Evolutionary conservation across 2,797 vertebrate species (phyloP).

Genomic region (Natrix natrix): DNA sequence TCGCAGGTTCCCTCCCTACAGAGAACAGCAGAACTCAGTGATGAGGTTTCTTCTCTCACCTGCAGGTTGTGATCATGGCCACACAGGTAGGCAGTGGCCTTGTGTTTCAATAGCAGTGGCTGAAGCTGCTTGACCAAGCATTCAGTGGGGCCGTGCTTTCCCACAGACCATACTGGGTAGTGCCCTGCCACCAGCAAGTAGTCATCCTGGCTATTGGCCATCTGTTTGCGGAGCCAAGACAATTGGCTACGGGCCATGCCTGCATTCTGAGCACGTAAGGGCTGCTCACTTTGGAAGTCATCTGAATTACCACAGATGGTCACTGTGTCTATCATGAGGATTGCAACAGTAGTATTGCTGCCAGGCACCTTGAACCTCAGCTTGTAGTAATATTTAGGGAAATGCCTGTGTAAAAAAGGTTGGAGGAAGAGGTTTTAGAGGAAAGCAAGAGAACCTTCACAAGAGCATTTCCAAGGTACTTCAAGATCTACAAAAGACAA

Average conservation of each 20-base stretch:
- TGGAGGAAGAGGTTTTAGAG: too few species aligned
- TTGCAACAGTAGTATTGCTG: slow-evolving; percentile 75
- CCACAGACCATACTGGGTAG: slow-evolving; percentile 93
- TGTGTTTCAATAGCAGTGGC: slow-evolving; percentile 81
- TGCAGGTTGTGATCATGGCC: slow-evolving; percentile 96
- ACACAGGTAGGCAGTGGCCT: slow-evolving; percentile 86
- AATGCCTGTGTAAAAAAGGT: slow-evolving; percentile 73
- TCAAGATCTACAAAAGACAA: background rate
- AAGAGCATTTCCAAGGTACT: background rate
- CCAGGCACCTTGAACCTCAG: slow-evolving; percentile 81
- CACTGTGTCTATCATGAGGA: slow-evolving; percentile 89
- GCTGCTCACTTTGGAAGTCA: slow-evolving; percentile 77
- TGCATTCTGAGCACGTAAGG: slow-evolving; percentile 58
- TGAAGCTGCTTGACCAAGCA: slow-evolving; percentile 79
- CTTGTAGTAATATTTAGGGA: slow-evolving; percentile 86
- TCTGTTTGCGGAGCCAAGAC: slow-evolving; percentile 80
- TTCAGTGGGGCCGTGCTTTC: slow-evolving; percentile 85
- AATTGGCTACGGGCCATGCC: slow-evolving; percentile 78
- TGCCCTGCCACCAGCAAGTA: slow-evolving; percentile 90
- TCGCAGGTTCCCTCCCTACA: background rate
- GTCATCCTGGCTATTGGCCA: slow-evolving; percentile 79
- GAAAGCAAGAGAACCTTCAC: background rate
- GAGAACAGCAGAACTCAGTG: background rate
- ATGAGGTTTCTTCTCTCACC: slow-evolving; percentile 65
- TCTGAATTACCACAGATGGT: slow-evolving; percentile 85